phyloP scores from a whole-genome alignment of 2,113 vertebrate species.

The Tachysurus fulvidraco region DNA sequence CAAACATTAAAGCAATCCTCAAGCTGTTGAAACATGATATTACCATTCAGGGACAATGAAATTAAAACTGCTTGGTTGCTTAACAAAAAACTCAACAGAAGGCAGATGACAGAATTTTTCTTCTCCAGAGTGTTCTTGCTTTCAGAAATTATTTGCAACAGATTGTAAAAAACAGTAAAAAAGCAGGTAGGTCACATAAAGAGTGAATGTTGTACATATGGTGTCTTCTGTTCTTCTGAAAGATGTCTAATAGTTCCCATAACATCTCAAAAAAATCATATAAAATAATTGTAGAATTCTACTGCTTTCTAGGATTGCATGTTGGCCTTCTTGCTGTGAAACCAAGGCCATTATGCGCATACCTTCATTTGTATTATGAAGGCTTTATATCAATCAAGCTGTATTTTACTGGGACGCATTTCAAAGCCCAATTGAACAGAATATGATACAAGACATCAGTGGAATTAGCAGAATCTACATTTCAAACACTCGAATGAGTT shows the following conservation, averaged over 20 bases:
- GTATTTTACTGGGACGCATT: not conserved
- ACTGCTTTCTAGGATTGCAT: not conserved
- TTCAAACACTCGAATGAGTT: not conserved
- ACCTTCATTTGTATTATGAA: not conserved
- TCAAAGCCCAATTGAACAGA: not conserved
- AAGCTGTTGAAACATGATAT: not conserved
- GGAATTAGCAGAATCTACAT: not conserved
- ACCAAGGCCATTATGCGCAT: not conserved
- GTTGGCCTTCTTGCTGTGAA: not conserved
- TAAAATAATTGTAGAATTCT: not conserved
- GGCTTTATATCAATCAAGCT: not conserved
- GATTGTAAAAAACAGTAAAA: constrained; percentile 3
- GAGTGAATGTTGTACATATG: not conserved
- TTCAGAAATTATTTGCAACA: constrained; percentile 9
- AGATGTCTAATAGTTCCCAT: not conserved
- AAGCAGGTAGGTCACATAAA: not conserved
- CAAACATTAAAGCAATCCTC: not conserved
- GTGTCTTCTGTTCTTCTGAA: not conserved
- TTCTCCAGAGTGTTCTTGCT: not conserved
- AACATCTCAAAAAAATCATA: not conserved
- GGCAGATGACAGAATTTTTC: constrained; percentile 12
- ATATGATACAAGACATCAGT: not conserved
- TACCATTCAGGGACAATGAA: not conserved
- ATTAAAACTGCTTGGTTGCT: not conserved
- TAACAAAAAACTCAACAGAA: constrained; percentile 17